Percentiles rank a stretch among this genome's conserved stretches.
These are phyloP conservation scores for Turdus rufiventris DNA, from an alignment of 2,113 vertebrate species.

Conservation along the genomic window DNA sequence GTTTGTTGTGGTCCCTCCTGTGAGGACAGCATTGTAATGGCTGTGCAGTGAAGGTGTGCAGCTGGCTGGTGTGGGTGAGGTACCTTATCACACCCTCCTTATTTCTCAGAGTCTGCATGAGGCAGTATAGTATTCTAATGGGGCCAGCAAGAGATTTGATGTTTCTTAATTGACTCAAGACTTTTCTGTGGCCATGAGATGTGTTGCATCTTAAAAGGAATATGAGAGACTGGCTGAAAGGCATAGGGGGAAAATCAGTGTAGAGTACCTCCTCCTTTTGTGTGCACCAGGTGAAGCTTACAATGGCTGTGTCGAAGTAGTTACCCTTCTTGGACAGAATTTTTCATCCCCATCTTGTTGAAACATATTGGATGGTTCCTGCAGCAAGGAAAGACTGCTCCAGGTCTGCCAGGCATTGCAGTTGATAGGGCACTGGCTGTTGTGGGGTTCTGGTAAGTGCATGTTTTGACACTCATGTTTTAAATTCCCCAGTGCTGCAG, in stretches of 20 bases:
- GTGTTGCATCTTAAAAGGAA: not conserved
- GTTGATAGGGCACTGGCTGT: not conserved
- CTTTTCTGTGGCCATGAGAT: not conserved
- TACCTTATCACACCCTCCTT: not conserved
- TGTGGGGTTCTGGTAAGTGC: not conserved
- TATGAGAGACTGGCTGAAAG: not conserved
- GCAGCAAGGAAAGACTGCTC: not conserved
- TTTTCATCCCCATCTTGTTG: not conserved
- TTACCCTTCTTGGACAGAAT: not conserved
- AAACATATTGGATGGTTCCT: not conserved
- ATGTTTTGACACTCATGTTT: not conserved
- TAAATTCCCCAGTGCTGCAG: not conserved
- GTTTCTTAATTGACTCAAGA: not conserved
- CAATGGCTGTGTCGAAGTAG: not conserved
- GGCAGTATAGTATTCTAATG: not conserved
- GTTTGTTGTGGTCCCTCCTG: not conserved
- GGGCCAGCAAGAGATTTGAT: not conserved
- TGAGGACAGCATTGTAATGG: not conserved
- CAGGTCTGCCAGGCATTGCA: not conserved
- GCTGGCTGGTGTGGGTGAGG: not conserved
- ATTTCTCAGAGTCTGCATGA: not conserved
- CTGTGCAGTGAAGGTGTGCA: not conserved
- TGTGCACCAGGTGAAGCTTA: not conserved
- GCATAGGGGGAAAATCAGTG: rapidly evolving
- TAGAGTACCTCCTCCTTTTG: not conserved